Evolutionary conservation across 2,113 vertebrate species (phyloP).

Genomic region (rabbit (Oryctolagus cuniculus)): mOryCun1.1 NC_091438.1:72409001-72409500

Average conservation of each 20-base stretch:
- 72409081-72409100: too few relatives aligned
- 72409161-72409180: background rate
- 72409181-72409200: background rate
- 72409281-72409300: background rate
- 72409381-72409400: background rate
- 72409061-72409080: too few relatives aligned
- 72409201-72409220: constrained; percentile 15
- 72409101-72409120: background rate
- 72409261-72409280: background rate
- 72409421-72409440: background rate
- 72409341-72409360: background rate
- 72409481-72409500: background rate
- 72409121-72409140: background rate
- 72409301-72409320: background rate
- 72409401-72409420: background rate
- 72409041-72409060: too few relatives aligned
- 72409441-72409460: background rate
- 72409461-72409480: background rate
- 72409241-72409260: constrained; percentile 35
- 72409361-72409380: background rate
- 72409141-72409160: background rate
- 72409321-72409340: background rate
- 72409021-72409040: too few relatives aligned
- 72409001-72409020: too few relatives aligned
- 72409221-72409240: constrained; percentile 10